These are phyloP conservation scores for Morpho deidamia DNA, from an alignment of 2,888 invertebrate species.

Conservation along the genomic window DNA sequence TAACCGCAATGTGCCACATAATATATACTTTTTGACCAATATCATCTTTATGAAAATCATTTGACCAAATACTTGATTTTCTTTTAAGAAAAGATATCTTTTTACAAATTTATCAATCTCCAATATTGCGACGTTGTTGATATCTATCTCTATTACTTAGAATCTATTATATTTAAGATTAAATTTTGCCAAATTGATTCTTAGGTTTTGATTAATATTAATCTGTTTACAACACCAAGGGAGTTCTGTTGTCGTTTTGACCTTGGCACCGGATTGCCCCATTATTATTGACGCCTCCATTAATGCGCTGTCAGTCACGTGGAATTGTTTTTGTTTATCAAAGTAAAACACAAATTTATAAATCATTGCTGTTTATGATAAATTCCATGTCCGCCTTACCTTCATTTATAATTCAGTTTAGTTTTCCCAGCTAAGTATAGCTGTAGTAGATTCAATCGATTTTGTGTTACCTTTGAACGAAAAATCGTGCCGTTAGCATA, in stretches of 20 bases:
- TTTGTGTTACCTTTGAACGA: too few relatives aligned
- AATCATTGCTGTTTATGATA: constrained; percentile 20
- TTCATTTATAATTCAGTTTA: too few relatives aligned
- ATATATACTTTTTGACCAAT: too few relatives aligned
- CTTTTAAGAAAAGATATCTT: too few relatives aligned
- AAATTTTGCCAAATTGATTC: constrained; percentile 1
- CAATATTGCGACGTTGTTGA: too few relatives aligned
- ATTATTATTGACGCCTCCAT: constrained; percentile 42
- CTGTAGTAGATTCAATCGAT: too few relatives aligned
- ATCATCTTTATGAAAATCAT: too few relatives aligned
- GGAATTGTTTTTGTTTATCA: constrained; percentile 29
- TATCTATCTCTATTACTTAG: not conserved
- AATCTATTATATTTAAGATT: not conserved
- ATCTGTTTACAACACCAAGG: constrained; percentile 5
- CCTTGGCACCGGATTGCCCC: constrained; percentile 32
- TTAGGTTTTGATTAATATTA: constrained; percentile 9
- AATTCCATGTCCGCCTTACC: not conserved
- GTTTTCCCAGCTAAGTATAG: too few relatives aligned
- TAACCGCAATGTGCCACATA: too few relatives aligned
- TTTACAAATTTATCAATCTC: too few relatives aligned
- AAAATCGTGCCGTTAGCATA: too few relatives aligned
- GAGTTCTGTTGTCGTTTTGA: constrained; percentile 8
- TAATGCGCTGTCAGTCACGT: constrained; percentile 46
- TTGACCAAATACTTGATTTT: too few relatives aligned
- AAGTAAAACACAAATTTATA: constrained; percentile 21